Evolutionary conservation across 2,888 invertebrate species (phyloP).

Genomic region (Xylota segnis): DNA sequence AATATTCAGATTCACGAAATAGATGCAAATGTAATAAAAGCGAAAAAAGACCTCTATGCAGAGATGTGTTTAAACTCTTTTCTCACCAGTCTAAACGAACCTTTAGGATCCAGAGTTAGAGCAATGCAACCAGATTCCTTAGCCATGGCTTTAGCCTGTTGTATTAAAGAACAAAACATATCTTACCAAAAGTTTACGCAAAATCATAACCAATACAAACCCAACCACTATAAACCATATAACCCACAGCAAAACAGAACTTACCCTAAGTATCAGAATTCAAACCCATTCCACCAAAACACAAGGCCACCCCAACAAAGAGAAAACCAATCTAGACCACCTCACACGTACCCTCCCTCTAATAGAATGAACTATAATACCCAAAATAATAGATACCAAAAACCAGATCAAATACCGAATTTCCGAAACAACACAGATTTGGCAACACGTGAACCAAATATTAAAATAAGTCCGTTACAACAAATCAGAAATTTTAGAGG

Average conservation of each 20-base stretch:
- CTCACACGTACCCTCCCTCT: too few species aligned
- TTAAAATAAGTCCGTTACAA: too few species aligned
- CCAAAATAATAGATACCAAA: too few species aligned
- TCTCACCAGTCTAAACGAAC: conserved; percentile 66
- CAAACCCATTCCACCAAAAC: too few species aligned
- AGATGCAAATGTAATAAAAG: conserved; percentile 49
- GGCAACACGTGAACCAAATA: too few species aligned
- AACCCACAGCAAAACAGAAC: neutral
- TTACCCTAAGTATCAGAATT: neutral
- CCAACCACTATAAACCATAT: neutral
- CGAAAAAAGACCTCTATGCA: conserved; percentile 52
- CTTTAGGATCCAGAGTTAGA: conserved; percentile 66
- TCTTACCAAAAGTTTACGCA: conserved; percentile 19
- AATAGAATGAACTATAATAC: too few species aligned
- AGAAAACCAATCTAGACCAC: too few species aligned
- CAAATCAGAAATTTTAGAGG: neutral
- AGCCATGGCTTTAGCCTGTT: conserved; percentile 57
- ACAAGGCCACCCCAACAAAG: too few species aligned
- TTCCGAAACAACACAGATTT: too few species aligned
- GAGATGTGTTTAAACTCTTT: conserved; percentile 74
- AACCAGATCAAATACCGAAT: too few species aligned
- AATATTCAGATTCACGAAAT: conserved; percentile 64
- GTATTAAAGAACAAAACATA: conserved; percentile 67
- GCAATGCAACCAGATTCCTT: conserved; percentile 70
- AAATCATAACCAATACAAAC: neutral